Evolutionary conservation across 2,797 vertebrate genomes (phyloP).

Genomic region (Sebastes ruberrimus): DNA sequence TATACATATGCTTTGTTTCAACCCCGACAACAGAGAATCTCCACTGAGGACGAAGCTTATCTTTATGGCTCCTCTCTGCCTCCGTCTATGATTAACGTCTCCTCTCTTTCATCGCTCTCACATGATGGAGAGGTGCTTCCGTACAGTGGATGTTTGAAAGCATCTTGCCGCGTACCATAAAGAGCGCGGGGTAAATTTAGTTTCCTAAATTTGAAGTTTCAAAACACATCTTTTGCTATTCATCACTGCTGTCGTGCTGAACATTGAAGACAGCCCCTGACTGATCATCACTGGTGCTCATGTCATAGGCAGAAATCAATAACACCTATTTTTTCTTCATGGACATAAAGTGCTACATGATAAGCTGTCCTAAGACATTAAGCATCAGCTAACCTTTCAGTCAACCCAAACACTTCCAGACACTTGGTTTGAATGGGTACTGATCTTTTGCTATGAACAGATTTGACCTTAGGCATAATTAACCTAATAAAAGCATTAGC

Average conservation of each 20-base stretch:
- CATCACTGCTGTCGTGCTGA: background rate
- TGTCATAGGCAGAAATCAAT: slow-evolving; percentile 49
- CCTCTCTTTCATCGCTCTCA: slow-evolving; percentile 18
- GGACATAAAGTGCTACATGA: slow-evolving; percentile 62
- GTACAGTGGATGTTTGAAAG: background rate
- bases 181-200: background rate
- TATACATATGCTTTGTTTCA: slow-evolving; percentile 67
- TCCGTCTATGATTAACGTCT: slow-evolving; percentile 13
- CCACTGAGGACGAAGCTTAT: slow-evolving; percentile 36
- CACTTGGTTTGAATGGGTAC: slow-evolving; percentile 34
- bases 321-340: slow-evolving; percentile 59
- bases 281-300: slow-evolving; percentile 15
- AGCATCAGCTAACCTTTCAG: slow-evolving; percentile 47
- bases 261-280: background rate
- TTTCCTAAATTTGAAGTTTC: background rate
- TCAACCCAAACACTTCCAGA: slow-evolving; percentile 26
- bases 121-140: background rate
- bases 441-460: slow-evolving; percentile 54
- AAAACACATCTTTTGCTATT: background rate
- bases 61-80: slow-evolving; percentile 39
- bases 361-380: slow-evolving; percentile 67
- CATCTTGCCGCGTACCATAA: background rate
- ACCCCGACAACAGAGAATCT: slow-evolving; percentile 49
- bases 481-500: slow-evolving; percentile 83
- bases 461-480: slow-evolving; percentile 80